Evolutionary conservation across 2,113 vertebrate species (phyloP).

Genomic region (Puffinus mauretanicus): DNA sequence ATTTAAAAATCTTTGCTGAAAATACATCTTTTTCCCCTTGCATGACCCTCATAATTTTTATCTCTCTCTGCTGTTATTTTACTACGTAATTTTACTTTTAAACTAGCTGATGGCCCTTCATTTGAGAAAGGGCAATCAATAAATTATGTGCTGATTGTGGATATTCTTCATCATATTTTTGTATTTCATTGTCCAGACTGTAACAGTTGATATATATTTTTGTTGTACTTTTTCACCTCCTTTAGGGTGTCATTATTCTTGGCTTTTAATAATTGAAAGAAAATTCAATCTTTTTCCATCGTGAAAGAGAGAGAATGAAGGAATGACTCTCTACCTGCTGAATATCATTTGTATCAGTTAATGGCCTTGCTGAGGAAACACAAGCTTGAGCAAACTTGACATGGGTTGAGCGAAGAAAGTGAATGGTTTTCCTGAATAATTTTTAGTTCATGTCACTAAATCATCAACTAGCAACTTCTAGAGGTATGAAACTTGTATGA

Average conservation of each 20-base stretch:
- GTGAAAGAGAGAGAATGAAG: background rate
- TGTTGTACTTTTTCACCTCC: slow-evolving; percentile 37
- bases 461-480: background rate
- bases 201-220: background rate
- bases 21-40: slow-evolving; percentile 64
- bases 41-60: slow-evolving; percentile 58
- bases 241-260: slow-evolving; percentile 10
- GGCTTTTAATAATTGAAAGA: slow-evolving; percentile 3
- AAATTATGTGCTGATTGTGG: slow-evolving; percentile 53
- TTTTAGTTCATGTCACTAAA: background rate
- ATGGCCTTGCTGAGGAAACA: background rate
- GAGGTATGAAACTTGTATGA: background rate
- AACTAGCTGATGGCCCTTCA: slow-evolving; percentile 46
- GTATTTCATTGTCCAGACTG: slow-evolving; percentile 37
- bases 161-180: slow-evolving; percentile 39
- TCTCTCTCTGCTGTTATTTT: slow-evolving; percentile 59
- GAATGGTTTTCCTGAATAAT: background rate
- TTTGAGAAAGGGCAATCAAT: slow-evolving; percentile 51
- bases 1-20: slow-evolving; percentile 67
- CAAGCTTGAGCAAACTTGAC: background rate
- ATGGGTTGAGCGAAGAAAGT: background rate
- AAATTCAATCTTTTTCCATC: background rate
- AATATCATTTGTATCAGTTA: background rate
- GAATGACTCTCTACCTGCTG: background rate
- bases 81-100: slow-evolving; percentile 57